Evolutionary conservation across 2,113 vertebrate species (phyloP).

Genomic region (Paraplagusia blochii): DNA sequence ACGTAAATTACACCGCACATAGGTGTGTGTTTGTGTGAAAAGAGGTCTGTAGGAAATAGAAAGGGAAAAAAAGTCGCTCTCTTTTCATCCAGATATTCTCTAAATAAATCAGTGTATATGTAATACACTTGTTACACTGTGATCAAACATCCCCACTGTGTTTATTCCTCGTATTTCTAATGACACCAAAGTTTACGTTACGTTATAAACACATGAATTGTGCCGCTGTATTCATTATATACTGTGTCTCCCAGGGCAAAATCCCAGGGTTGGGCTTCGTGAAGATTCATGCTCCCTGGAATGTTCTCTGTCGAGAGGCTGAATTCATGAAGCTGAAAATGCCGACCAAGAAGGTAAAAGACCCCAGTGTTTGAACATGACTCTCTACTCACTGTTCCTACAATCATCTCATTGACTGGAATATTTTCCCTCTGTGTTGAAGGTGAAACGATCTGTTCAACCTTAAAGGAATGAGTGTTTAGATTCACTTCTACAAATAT

Average conservation of each 20-base stretch:
- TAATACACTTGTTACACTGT: no score
- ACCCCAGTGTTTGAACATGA: neutral
- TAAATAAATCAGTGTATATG: no score
- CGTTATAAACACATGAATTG: neutral
- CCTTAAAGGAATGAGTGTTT: no score
- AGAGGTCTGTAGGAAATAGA: neutral
- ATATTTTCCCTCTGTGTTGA: no score
- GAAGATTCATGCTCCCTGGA: constrained; percentile 95
- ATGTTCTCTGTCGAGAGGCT: constrained; percentile 90
- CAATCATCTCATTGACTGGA: no score
- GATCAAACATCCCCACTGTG: no score
- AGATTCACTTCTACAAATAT: no score
- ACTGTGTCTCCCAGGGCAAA: constrained; percentile 76
- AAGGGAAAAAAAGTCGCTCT: neutral
- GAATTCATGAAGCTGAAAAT: constrained; percentile 98
- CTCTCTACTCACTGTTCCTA: no score
- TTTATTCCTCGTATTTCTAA: no score
- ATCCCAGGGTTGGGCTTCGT: constrained; percentile 89
- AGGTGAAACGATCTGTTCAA: no score
- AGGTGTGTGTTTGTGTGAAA: neutral
- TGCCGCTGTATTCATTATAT: constrained; percentile 3
- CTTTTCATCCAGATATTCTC: no score
- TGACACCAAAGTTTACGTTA: neutral
- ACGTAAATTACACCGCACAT: neutral
- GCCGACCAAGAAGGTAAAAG: constrained; percentile 91